These are phyloP conservation scores for Percopsis transmontana DNA, from an alignment of 2,113 vertebrate species.

Conservation along the genomic window DNA sequence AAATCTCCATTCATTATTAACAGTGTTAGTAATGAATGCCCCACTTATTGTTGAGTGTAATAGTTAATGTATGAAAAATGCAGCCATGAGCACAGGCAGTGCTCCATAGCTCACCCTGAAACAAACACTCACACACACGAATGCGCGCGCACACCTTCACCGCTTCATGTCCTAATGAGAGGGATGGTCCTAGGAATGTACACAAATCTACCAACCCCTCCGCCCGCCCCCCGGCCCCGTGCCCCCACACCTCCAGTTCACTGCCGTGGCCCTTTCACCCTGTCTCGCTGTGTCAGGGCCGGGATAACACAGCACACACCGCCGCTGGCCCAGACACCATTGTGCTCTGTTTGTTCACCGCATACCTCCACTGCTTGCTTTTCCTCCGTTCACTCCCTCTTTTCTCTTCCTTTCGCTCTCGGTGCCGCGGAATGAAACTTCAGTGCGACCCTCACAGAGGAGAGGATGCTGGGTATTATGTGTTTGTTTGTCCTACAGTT, in stretches of 20 bases:
- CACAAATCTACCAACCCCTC: slow-evolving; percentile 7
- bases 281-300: slow-evolving; percentile 42
- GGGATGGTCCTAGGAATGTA: slow-evolving; percentile 27
- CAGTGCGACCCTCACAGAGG: not conserved
- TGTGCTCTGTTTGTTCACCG: slow-evolving; percentile 69
- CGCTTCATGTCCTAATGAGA: slow-evolving; percentile 27
- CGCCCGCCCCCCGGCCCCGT: slow-evolving; percentile 13
- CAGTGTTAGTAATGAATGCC: slow-evolving; percentile 31
- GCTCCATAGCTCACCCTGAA: slow-evolving; percentile 31
- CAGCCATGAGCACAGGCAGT: slow-evolving; percentile 45
- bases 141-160: slow-evolving; percentile 10
- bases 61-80: slow-evolving; percentile 61
- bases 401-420: slow-evolving; percentile 41
- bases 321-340: slow-evolving; percentile 62
- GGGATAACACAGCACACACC: not conserved
- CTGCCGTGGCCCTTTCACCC: slow-evolving; percentile 40
- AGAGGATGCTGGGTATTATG: not conserved
- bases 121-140: slow-evolving; percentile 22
- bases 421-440: slow-evolving; percentile 26
- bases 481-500: not conserved
- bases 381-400: slow-evolving; percentile 11
- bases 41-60: slow-evolving; percentile 36
- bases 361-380: slow-evolving; percentile 63
- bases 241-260: slow-evolving; percentile 2
- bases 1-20: slow-evolving; percentile 8